Conservation (phyloP, 2,888 invertebrate genomes). For the Cosmia pyralina region DNA sequence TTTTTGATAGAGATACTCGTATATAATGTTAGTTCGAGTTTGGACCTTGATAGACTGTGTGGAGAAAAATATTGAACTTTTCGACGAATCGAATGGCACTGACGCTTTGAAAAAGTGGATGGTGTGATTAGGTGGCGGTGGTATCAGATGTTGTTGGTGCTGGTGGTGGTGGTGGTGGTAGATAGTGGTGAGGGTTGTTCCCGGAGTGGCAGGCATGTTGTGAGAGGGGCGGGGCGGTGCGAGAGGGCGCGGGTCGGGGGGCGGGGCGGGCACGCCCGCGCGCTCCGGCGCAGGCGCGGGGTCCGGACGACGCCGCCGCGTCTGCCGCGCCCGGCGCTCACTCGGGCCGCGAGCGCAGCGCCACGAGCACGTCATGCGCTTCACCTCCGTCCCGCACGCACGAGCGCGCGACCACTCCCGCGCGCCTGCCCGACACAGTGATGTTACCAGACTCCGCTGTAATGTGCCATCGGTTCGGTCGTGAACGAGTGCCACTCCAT, state of each 20-base stretch:
- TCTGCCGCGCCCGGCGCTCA: slow-evolving; percentile 79
- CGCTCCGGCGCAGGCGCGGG: slow-evolving; percentile 67
- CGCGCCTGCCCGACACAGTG: slow-evolving; percentile 81
- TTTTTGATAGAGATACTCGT: neutral
- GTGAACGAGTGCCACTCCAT: slow-evolving; percentile 85
- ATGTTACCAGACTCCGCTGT: slow-evolving; percentile 86
- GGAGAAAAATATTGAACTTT: neutral
- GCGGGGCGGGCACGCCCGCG: slow-evolving; percentile 67
- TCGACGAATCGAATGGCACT: neutral
- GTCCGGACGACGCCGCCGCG: slow-evolving; percentile 77
- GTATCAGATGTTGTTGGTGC: slow-evolving; percentile 3
- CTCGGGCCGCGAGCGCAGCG: slow-evolving; percentile 80
- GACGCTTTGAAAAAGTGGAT: neutral
- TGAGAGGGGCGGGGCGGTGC: slow-evolving; percentile 64
- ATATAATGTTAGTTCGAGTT: neutral
- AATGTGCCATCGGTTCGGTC: slow-evolving; percentile 83
- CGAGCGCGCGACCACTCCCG: slow-evolving; percentile 79
- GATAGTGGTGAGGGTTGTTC: slow-evolving; percentile 61
- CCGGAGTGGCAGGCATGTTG: slow-evolving; percentile 61
- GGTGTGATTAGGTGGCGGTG: neutral
- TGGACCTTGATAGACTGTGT: neutral
- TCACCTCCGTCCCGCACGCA: slow-evolving; percentile 66
- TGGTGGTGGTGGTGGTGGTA: slow-evolving; percentile 26
- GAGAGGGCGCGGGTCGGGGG: slow-evolving; percentile 61
- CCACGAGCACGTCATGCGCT: slow-evolving; percentile 81